Base-by-base conservation (phyloP, 64 coral and sea anemone genomes). In the Actinia equina region DNA sequence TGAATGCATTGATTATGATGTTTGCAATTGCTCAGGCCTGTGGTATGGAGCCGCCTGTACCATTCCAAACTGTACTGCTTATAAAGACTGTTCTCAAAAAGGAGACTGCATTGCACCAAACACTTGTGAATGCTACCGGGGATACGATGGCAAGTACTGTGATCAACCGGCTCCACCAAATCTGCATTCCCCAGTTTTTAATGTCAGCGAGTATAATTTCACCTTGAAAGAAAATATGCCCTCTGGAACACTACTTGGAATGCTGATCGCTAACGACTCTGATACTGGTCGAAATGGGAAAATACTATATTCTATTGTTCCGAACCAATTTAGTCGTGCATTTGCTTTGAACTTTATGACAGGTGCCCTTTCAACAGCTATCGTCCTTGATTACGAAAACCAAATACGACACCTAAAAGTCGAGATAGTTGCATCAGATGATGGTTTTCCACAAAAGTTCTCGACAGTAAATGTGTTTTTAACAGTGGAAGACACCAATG, bases 41-140 rank as follows among this genome's bases (percentile, higher is more conserved):
- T 89, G 88, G 88, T 83, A 74, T 20, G 88, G 88, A 22, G 7
- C 15, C 17, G 79, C 88, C 22, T 89, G 88, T 43, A 83, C 54
- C 46, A 83, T 83, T 64, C 88, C 88, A 69, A 78, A 89, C 55
- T 89, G 88, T 44, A 83, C 22, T 54, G 79, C 77, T 52, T 74
- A 82, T 9, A 37, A 37, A 37, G 1, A 37, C 30, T 37, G 30
- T 37, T 37, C 30, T 37, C 30, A 37, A 37, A 37, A 37, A 37
- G 30, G 30, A 37, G 30, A 37, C 30, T 37, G 30, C 30, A 37
- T 37, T 1, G 30, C 30, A 37, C 30, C 30, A 37, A 37, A 37
- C 30, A 37, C 30, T 37, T 37, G 30, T 37, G 30, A 37, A 37
- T 37, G 30, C 30, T 37, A 37, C 30, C 30, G 30, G 30, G 30